phyloP scores from a whole-genome alignment of 2,113 vertebrate species.

The Tinamus guttatus region DNA sequence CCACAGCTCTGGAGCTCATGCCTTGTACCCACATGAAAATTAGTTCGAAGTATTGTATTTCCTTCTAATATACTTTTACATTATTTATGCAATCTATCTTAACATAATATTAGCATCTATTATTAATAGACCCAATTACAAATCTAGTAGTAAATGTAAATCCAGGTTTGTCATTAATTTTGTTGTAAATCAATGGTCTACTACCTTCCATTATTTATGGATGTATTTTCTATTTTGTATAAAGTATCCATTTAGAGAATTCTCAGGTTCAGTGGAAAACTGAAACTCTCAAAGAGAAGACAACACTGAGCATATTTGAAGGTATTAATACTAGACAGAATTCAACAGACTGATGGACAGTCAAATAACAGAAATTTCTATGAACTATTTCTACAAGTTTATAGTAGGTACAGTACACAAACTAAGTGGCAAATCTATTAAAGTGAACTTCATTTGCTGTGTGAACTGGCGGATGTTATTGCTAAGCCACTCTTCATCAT shows the following conservation, averaged over 20 bases:
- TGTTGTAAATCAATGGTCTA: constrained; percentile 45
- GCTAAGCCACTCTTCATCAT: too few species aligned
- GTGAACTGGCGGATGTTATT: too few species aligned
- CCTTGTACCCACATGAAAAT: neutral
- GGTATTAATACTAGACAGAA: neutral
- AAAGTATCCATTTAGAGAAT: neutral
- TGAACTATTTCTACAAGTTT: neutral
- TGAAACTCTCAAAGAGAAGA: neutral
- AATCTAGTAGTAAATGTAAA: constrained; percentile 50
- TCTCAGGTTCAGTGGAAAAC: neutral
- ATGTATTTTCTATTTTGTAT: constrained; percentile 23
- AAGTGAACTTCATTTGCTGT: too few species aligned
- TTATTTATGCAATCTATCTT: constrained; percentile 61
- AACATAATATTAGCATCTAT: constrained; percentile 54
- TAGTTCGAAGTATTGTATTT: neutral
- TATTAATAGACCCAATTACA: constrained; percentile 59
- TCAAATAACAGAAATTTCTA: neutral
- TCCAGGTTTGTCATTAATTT: constrained; percentile 50
- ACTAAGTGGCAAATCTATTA: neutral
- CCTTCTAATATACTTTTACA: constrained; percentile 21
- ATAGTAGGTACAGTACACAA: neutral
- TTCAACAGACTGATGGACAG: rapidly evolving
- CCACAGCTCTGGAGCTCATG: neutral
- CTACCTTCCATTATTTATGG: constrained; percentile 57
- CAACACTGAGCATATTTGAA: neutral